A percentile compares a stretch with the other conserved stretches of the same genome.
These are phyloP conservation scores for Cavia aperea DNA, from an alignment of 2,113 vertebrate genomes.

Conservation along the genomic window DNA sequence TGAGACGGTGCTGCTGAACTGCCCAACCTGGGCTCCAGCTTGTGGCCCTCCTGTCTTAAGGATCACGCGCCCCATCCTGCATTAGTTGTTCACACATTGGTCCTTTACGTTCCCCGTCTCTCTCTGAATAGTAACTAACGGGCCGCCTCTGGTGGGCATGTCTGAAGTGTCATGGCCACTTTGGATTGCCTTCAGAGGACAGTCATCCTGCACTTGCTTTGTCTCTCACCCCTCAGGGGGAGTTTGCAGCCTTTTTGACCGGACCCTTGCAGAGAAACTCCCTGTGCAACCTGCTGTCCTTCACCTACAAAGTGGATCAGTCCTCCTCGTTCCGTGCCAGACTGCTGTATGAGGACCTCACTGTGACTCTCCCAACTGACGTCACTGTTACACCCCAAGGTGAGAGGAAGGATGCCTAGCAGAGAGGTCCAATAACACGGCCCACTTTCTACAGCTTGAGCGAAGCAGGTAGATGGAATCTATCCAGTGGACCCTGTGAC, in stretches of 20 bases:
- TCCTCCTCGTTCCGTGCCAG: slow-evolving; percentile 55
- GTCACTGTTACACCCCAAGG: slow-evolving; percentile 56
- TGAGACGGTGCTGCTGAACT: neutral
- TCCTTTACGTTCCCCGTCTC: neutral
- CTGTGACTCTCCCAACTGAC: slow-evolving; percentile 67
- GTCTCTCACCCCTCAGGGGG: slow-evolving; percentile 52
- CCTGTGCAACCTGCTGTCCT: slow-evolving; percentile 71
- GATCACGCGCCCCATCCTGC: neutral
- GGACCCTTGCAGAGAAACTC: slow-evolving; percentile 72
- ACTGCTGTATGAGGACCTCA: slow-evolving; percentile 68
- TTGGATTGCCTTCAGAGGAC: neutral
- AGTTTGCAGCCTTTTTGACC: slow-evolving; percentile 51
- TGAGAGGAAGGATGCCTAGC: slow-evolving; percentile 46
- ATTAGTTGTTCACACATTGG: neutral
- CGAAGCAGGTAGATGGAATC: neutral
- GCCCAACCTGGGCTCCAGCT: neutral
- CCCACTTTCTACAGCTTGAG: neutral
- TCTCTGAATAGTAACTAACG: neutral
- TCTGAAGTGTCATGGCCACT: neutral
- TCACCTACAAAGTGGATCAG: slow-evolving; percentile 63
- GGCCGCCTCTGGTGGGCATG: neutral
- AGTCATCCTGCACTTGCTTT: neutral
- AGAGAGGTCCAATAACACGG: neutral
- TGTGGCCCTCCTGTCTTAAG: neutral
- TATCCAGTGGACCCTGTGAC: neutral